Evolutionary conservation across 2,113 vertebrate species (phyloP).

Genomic region (Morone saxatilis): DNA sequence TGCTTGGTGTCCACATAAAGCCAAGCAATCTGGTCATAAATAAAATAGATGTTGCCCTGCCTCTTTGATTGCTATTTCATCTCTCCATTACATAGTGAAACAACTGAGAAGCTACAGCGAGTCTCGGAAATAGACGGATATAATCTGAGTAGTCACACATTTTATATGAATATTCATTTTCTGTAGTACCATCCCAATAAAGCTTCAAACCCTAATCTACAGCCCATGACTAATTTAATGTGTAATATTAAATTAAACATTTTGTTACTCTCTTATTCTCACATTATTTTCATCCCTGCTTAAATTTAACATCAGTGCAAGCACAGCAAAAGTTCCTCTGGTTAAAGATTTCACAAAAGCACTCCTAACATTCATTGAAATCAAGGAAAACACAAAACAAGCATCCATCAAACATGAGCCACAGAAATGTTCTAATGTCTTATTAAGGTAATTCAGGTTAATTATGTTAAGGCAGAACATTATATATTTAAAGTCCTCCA

Average conservation of each 20-base stretch:
- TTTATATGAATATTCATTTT: slow-evolving; percentile 40
- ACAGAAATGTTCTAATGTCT: not conserved
- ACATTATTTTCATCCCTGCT: not conserved
- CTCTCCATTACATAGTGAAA: slow-evolving; percentile 60
- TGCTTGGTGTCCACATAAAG: slow-evolving; percentile 83
- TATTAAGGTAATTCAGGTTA: slow-evolving; percentile 23
- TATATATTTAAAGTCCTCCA: slow-evolving; percentile 45
- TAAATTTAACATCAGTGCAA: slow-evolving; percentile 1
- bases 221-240: slow-evolving; percentile 18
- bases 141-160: slow-evolving; percentile 19
- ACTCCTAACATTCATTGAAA: slow-evolving; percentile 1
- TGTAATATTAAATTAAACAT: not conserved
- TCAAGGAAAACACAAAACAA: slow-evolving; percentile 1
- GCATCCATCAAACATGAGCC: not conserved
- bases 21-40: slow-evolving; percentile 81
- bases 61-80: slow-evolving; percentile 78
- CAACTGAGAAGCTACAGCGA: slow-evolving; percentile 40
- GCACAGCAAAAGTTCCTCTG: not conserved
- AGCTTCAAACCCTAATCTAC: slow-evolving; percentile 1
- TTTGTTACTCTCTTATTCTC: not conserved
- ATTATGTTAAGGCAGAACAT: slow-evolving; percentile 28
- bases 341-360: not conserved
- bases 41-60: slow-evolving; percentile 76
- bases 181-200: not conserved
- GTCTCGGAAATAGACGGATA: slow-evolving; percentile 4